phyloP scores from a whole-genome alignment of 2,888 invertebrate genomes.

The Epirrhoe alternata region DNA sequence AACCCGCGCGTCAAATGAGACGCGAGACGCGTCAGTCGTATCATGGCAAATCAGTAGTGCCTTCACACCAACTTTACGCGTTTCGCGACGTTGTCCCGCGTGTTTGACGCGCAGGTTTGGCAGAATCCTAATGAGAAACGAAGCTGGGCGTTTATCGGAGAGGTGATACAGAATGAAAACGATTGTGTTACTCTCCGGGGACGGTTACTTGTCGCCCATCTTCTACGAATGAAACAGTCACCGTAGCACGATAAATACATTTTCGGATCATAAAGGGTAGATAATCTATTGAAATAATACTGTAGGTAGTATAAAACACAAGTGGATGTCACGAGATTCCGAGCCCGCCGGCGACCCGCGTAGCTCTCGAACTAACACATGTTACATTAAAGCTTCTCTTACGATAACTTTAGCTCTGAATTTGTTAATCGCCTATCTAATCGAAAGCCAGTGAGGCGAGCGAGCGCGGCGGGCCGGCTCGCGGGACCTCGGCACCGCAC shows the following conservation, averaged over 20 bases:
- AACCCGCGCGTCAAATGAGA: no score
- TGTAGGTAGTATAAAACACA: conserved; percentile 45
- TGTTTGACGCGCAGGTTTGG: no score
- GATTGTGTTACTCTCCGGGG: conserved; percentile 72
- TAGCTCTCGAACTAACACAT: conserved; percentile 63
- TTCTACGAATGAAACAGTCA: conserved; percentile 43
- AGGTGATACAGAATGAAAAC: conserved; percentile 70
- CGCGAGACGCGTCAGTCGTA: no score
- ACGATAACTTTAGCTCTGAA: conserved; percentile 72
- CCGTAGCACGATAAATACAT: conserved; percentile 36
- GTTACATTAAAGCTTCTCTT: conserved; percentile 80
- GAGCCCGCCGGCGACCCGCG: conserved; percentile 59
- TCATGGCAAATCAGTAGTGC: no score
- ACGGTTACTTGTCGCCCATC: conserved; percentile 74
- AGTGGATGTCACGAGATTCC: conserved; percentile 55
- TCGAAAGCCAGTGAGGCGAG: conserved; percentile 70
- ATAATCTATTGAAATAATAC: conserved; percentile 23
- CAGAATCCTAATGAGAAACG: conserved; percentile 46
- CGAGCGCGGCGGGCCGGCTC: conserved; percentile 59
- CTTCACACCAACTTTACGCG: no score
- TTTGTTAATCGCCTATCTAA: conserved; percentile 84
- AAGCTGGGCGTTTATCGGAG: conserved; percentile 76
- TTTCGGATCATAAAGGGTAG: conserved; percentile 16
- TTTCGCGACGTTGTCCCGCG: no score
- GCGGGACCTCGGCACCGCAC: conserved; percentile 74